A percentile compares a stretch with the other conserved stretches of the same genome.
Conservation (phyloP, 2,113 vertebrate genomes). For the Orycteropus afer region DNA sequence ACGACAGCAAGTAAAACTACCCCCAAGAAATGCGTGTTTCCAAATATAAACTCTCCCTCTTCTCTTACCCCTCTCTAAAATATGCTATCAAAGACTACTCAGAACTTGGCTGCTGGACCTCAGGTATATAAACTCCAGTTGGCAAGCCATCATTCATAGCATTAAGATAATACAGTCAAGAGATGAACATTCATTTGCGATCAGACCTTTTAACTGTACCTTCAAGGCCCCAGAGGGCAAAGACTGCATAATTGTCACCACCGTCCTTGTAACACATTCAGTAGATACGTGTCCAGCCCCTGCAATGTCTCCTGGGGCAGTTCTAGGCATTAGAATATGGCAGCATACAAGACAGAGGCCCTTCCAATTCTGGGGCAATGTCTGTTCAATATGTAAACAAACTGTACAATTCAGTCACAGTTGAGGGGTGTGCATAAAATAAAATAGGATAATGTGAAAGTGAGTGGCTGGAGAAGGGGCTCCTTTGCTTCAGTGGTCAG, state of each 20-base stretch:
- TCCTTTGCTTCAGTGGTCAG: neutral
- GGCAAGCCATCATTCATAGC: neutral
- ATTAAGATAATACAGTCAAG: neutral
- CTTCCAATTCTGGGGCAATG: neutral
- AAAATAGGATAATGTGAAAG: accelerated
- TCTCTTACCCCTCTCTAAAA: neutral
- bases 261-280: neutral
- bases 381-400: neutral
- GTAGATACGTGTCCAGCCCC: accelerated
- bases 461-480: neutral
- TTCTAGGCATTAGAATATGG: neutral
- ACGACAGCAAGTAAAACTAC: neutral
- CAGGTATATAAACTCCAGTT: no score
- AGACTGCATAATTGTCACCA: neutral
- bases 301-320: accelerated
- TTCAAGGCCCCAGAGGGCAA: neutral
- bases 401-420: neutral
- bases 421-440: neutral
- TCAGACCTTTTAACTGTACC: neutral
- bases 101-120: neutral
- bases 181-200: neutral
- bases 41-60: neutral
- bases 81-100: neutral
- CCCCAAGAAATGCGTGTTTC: neutral
- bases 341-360: no score